Base-by-base conservation (phyloP, 2,888 invertebrate species). In the Eurois occulta region DNA sequence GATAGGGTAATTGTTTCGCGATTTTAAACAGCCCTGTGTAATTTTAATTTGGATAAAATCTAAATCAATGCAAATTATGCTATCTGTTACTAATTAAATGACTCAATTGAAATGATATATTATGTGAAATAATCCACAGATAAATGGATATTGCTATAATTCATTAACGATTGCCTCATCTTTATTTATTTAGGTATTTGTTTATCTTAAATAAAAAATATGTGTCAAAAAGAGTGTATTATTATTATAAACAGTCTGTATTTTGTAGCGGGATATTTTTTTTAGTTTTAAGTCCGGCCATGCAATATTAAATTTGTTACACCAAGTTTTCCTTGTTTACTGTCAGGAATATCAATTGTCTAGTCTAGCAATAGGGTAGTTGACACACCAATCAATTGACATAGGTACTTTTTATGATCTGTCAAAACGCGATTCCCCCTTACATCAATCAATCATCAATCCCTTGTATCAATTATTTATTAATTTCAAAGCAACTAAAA, bases 41-140 rank as follows among this genome's bases (percentile, higher is more conserved):
- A 60, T 43, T 28, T 1, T 24, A 18, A 35, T 52, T 13, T 35
- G 24, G 13, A 43, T 65, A n/a, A 48, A 32, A 24, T 28, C 16
- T 70, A 13, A 3, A 55, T 32, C 18, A 35, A 13, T 78, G 16
- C 4, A 48, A 67, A 67, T 28, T 67, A 11, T 66, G 16, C 2
- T 52, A 67, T 83, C 28, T 52, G 21, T 46, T 32, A 76, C 8
- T 76, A 28, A 68, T 64, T 52, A 21, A 32, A 60, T 65, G 64
- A 68, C 24, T 69, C 38, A 79, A 41, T 62, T 66, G 24, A 28
- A 43, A 32, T 48, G 13, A 18, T 46, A 41, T n/a, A 5, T 43
- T 35, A 8, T 41, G 24, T 77, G 41, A 46, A 68, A 43, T 76
- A 52, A 60, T 79, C 46, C 1, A 2, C 21, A 60, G 28, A 78